A percentile compares a stretch with the other conserved stretches of the same genome.
Evolutionary conservation across 2,113 vertebrate species (phyloP).

Genomic region (Hippoglossus stenolepis): DNA sequence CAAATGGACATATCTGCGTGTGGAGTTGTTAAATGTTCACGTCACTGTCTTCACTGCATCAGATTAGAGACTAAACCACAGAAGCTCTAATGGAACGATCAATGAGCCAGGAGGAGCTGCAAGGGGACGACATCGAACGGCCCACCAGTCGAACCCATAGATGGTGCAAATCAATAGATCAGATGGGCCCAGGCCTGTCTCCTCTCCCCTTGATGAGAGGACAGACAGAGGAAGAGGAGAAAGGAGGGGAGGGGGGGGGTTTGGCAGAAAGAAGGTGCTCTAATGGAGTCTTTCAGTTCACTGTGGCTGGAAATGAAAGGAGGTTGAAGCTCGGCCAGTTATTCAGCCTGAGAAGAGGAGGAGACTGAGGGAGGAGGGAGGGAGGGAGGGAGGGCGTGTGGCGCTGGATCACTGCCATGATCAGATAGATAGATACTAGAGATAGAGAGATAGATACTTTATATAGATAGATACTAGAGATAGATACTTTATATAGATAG

Average conservation of each 20-base stretch:
- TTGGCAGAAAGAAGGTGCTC: conserved; percentile 67
- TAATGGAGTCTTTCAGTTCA: conserved; percentile 80
- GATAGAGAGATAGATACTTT: conserved; percentile 4
- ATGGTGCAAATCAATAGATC: conserved; percentile 60
- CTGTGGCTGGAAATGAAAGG: conserved; percentile 79
- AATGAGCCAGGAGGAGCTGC: conserved; percentile 45
- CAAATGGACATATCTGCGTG: background rate
- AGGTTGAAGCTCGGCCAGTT: conserved; percentile 77
- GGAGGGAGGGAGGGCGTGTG: conserved; percentile 68
- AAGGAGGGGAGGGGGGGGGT: conserved; percentile 24
- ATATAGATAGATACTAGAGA: background rate
- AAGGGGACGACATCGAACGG: conserved; percentile 30
- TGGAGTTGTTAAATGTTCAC: conserved; percentile 19
- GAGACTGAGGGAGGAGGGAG: conserved; percentile 15
- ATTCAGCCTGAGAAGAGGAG: conserved; percentile 68
- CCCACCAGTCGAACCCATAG: conserved; percentile 42
- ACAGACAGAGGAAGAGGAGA: conserved; percentile 33
- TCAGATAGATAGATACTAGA: background rate
- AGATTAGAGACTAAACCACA: conserved; percentile 25
- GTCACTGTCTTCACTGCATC: conserved; percentile 6
- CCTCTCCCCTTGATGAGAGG: conserved; percentile 50
- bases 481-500: conserved; percentile 6
- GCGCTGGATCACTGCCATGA: conserved; percentile 55
- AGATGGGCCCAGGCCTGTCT: conserved; percentile 47
- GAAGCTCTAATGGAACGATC: conserved; percentile 28